Base-by-base conservation (phyloP, 2,888 invertebrate genomes). In the Epinotia demarniana region DNA sequence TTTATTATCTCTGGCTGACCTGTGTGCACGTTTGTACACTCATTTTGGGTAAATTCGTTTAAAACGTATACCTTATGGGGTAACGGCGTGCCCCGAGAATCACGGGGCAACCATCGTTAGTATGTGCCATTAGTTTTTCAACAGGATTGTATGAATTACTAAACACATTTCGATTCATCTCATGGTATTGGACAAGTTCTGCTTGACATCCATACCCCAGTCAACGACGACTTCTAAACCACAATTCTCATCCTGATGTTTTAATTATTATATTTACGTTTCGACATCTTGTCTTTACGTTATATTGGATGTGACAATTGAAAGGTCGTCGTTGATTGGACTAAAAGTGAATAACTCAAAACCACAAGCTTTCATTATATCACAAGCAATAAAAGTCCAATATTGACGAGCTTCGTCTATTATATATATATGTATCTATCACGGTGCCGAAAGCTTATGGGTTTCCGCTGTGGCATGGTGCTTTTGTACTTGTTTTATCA, bases 391-490 rank as follows among this genome's bases (percentile, higher is more conserved):
- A 86, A 82, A 87, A 89, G 93, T 94, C 93, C 93, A 93, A 93
- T 93, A 93, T 93, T 93, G 93, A 92, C 89, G 60, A 76, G 76
- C 82, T 74, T 78, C 57, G 74, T 76, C 53, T 76, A 75, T 76
- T 72, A 64, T 78, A 70, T 76, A 57, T 82, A 76, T 77, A 63
- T 75, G 74, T 78, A 16, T 80, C 80, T 81, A 78, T 81, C 79
- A 71, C 84, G 83, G 84, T 83, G 85, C 85, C 90, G 92, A 92
- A 91, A 92, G 93, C 93, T 92, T 93, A 83, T 92, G 93, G 92
- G 92, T 92, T 90, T 88, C 88, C 82, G 88, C 88, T 85, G 81
- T 81, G 83, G 90, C 91, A 92, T 92, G 92, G 82, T 81, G 89
- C 90, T 85, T 83, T 79, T 81, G 58, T 58, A 68, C 27, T 71